phyloP scores from a whole-genome alignment of 2,797 vertebrate species.

The Anisognathus igniventris region DNA sequence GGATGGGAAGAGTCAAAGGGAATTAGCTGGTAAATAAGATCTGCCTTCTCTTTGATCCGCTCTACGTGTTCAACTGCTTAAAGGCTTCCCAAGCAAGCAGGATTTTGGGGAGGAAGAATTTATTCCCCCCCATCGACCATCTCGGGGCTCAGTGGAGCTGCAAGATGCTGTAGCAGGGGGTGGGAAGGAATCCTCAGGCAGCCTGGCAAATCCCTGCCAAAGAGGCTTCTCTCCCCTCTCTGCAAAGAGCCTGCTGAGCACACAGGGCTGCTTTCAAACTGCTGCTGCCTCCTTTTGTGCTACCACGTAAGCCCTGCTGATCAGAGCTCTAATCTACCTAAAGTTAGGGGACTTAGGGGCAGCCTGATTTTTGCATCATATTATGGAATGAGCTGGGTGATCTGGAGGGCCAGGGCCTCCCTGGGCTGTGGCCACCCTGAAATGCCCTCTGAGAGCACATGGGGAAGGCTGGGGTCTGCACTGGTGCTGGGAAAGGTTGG shows the following conservation, averaged over 20 bases:
- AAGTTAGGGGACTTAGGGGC: not conserved
- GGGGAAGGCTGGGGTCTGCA: not conserved
- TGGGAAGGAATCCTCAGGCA: constrained; percentile 6
- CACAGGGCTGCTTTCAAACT: not conserved
- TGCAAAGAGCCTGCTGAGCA: not conserved
- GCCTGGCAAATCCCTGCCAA: constrained; percentile 27
- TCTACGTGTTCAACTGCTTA: constrained; percentile 29
- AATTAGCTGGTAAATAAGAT: constrained; percentile 60
- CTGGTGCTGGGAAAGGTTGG: not conserved
- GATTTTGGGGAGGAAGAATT: constrained; percentile 17
- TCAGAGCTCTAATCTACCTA: constrained; percentile 19
- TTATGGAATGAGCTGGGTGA: not conserved
- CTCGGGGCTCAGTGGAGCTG: not conserved
- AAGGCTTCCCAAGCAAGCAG: constrained; percentile 36
- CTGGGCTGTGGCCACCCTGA: accelerated
- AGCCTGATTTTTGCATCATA: not conserved
- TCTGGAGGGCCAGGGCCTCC: not conserved
- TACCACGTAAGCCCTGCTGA: not conserved
- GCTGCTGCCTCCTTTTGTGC: not conserved
- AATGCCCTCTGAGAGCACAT: accelerated
- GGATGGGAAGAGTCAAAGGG: constrained; percentile 38
- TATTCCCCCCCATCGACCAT: not conserved
- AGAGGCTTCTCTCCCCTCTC: constrained; percentile 23
- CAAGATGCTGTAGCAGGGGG: not conserved
- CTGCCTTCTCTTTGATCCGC: constrained; percentile 33